phyloP scores from a whole-genome alignment of 53 echinoderm and acorn worm genomes.

The Crossaster papposus region DNA sequence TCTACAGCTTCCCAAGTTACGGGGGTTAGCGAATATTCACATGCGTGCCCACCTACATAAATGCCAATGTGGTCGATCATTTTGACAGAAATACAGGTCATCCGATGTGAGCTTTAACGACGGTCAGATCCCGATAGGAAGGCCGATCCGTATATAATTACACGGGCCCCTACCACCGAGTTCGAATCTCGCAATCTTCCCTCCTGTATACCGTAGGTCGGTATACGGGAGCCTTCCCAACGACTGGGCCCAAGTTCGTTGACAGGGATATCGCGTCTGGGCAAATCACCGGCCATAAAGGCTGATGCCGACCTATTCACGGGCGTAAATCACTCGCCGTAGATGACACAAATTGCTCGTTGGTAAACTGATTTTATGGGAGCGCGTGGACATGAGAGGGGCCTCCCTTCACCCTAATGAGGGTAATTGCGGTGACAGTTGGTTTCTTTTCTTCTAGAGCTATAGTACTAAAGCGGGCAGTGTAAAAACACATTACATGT shows the following conservation, averaged over 20 bases:
- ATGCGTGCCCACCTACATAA: not conserved
- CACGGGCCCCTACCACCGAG: not conserved
- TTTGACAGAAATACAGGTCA: not conserved
- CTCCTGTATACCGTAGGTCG: not conserved
- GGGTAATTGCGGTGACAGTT: constrained; percentile 27
- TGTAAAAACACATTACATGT: not conserved
- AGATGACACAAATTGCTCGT: constrained; percentile 41
- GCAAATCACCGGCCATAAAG: constrained; percentile 46
- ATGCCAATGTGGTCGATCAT: not conserved
- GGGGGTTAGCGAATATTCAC: not conserved
- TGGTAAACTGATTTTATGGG: constrained; percentile 51
- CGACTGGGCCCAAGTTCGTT: constrained; percentile 46
- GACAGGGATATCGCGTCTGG: constrained; percentile 23
- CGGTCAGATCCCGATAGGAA: not conserved
- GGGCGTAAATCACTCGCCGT: constrained; percentile 45
- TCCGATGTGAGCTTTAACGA: not conserved
- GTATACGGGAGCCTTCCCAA: not conserved
- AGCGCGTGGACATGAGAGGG: constrained; percentile 12
- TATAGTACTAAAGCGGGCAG: not conserved
- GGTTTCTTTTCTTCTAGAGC: not conserved
- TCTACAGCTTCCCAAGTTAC: too few relatives aligned
- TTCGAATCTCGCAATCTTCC: not conserved
- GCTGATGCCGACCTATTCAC: not conserved
- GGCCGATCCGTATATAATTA: not conserved
- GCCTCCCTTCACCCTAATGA: not conserved